Conservation (phyloP, 2,888 invertebrate species). For the Rhogogaster chlorosoma region DNA sequence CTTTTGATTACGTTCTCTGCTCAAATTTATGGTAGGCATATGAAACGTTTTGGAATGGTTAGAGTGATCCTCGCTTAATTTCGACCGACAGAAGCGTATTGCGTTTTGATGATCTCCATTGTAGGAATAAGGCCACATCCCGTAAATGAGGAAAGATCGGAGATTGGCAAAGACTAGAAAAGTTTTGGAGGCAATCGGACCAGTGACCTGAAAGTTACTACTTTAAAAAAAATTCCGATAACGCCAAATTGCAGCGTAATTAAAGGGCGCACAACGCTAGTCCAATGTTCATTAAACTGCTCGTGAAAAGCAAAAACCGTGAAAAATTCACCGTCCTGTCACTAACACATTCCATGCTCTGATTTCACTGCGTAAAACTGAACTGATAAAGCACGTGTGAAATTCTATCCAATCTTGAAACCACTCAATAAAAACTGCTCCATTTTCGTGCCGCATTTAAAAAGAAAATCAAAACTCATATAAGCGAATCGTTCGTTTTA, state of each 20-base stretch:
- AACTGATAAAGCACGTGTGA: not conserved
- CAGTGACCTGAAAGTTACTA: slow-evolving; percentile 38
- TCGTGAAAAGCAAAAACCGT: slow-evolving; percentile 26
- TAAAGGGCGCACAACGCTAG: slow-evolving; percentile 18
- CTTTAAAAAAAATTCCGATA: slow-evolving; percentile 21
- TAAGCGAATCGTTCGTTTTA: too few relatives aligned
- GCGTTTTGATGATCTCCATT: not conserved
- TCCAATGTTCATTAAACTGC: slow-evolving; percentile 25
- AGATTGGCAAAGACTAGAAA: slow-evolving; percentile 30
- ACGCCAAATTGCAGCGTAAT: slow-evolving; percentile 33
- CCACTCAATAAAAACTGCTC: not conserved
- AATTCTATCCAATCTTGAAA: not conserved
- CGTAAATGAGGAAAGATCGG: slow-evolving; percentile 14
- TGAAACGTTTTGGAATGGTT: not conserved
- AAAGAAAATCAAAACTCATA: not conserved
- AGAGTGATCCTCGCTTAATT: not conserved
- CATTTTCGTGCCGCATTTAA: not conserved
- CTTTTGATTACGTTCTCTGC: not conserved
- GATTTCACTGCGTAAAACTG: not conserved
- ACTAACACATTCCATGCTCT: slow-evolving; percentile 13
- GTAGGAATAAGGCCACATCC: slow-evolving; percentile 1
- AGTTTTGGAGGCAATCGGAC: slow-evolving; percentile 30
- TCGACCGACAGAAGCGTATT: not conserved
- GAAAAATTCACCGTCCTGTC: not conserved
- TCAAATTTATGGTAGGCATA: not conserved